Base-by-base conservation (phyloP, 2,113 vertebrate genomes). In the Butorides virescens region DNA sequence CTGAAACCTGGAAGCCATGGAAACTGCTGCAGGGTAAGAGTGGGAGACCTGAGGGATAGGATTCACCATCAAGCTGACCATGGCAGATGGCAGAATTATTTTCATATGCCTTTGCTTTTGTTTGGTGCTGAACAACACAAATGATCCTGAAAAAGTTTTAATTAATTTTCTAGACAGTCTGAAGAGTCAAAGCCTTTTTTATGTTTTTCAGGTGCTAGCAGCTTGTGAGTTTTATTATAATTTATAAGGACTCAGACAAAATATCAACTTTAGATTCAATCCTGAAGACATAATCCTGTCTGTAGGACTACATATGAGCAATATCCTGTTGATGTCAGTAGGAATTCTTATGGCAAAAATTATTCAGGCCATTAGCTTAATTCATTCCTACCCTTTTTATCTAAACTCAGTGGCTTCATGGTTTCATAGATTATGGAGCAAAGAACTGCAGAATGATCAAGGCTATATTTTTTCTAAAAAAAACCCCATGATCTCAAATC, bases 41-140 rank as follows among this genome's bases (percentile, higher is more conserved):
- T 0, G 10, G 8, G 30, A 58, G 17, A 49, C 15, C 7, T 49
- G 4, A 4, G 7, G 19, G 49, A 63, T 3, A 34, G 12, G 16
- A 50, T 34, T 53, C 14, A 21, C 25, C 20, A 36, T 77, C 5
- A 10, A 46, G 4, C 3, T 50, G 19, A 39, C 13, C 30, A 5
- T 15, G 7, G 9, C 15, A 68, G 36, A 59, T 30, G 26, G 22
- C 8, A 65, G 55, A 65, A 26, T 16, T 47, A 4, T 52, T 72
- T 72, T 42, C 14, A 47, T 37, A 27, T 15, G 6, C 4, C 5
- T 46, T 55, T 42, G 7, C 1, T 19, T 66, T 39, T 39, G 2
- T 53, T 70, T 78, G 37, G 30, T 50, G 15, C 22, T 46, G 20
- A 14, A 32, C 52, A 90, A 5, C 13, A 36, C 4, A 62, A 71